phyloP scores from a whole-genome alignment of 2,888 invertebrate genomes.

The Heliconius hortense region DNA sequence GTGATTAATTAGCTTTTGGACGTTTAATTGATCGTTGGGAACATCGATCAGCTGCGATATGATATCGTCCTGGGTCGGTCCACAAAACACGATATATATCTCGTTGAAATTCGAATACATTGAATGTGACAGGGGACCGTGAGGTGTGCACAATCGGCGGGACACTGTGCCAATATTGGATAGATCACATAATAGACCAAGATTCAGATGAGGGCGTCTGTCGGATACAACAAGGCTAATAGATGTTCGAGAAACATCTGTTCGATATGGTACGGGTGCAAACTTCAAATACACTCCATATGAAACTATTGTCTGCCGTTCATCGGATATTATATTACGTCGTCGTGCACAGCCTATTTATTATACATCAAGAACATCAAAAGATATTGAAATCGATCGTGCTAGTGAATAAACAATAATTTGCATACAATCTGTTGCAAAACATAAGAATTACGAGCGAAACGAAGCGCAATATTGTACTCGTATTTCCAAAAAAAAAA shows the following conservation, averaged over 20 bases:
- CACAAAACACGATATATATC: conserved; percentile 49
- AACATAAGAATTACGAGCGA: conserved; percentile 31
- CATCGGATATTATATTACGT: conserved; percentile 4
- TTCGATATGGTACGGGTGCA: conserved; percentile 52
- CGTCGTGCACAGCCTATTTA: not conserved
- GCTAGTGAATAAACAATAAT: not conserved
- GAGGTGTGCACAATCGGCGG: conserved; percentile 62
- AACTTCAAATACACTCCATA: conserved; percentile 37
- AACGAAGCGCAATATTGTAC: conserved; percentile 32
- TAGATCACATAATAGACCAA: conserved; percentile 61
- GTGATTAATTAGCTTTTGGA: conserved; percentile 67
- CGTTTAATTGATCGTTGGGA: conserved; percentile 42
- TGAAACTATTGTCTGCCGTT: conserved; percentile 27
- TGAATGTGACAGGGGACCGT: conserved; percentile 71
- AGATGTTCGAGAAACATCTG: conserved; percentile 64
- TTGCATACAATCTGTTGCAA: conserved; percentile 2
- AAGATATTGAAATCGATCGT: not conserved
- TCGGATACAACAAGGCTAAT: conserved; percentile 61
- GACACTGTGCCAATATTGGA: conserved; percentile 77
- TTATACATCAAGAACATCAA: not conserved
- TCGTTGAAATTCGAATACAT: conserved; percentile 57
- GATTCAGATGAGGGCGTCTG: conserved; percentile 65
- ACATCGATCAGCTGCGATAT: conserved; percentile 36
- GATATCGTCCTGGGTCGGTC: conserved; percentile 11
- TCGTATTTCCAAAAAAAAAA: conserved; percentile 35